Conservation (phyloP, 1,140 invertebrate species). For the Polyergus mexicanus region DNA sequence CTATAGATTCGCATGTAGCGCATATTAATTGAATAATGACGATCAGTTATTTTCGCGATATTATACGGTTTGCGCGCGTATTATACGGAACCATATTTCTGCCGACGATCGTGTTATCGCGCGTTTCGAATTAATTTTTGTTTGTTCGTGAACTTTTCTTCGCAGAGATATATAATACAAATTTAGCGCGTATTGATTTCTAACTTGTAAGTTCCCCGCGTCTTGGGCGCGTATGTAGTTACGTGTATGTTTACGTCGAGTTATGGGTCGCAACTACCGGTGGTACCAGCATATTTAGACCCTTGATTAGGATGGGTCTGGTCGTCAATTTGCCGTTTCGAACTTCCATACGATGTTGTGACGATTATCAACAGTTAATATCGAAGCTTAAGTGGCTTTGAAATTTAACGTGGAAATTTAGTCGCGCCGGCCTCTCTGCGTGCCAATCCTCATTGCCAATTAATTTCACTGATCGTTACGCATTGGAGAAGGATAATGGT, state of each 20-base stretch:
- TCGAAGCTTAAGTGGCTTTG: conserved; percentile 55
- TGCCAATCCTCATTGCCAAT: conserved; percentile 55
- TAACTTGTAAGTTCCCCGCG: conserved; percentile 1
- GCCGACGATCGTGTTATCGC: conserved; percentile 13
- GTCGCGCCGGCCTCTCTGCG: not conserved
- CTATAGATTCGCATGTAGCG: conserved; percentile 1
- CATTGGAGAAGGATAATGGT: not conserved
- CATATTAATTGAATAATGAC: conserved; percentile 58
- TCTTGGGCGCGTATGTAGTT: conserved; percentile 32
- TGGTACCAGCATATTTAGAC: conserved; percentile 74
- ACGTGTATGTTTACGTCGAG: conserved; percentile 41
- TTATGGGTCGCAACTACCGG: conserved; percentile 54
- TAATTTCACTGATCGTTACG: conserved; percentile 43
- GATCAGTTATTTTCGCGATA: conserved; percentile 36
- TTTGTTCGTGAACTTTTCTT: conserved; percentile 8
- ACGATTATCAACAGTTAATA: conserved; percentile 69
- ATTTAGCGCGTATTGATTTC: conserved; percentile 44
- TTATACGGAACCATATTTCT: conserved; percentile 32
- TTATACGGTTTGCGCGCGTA: conserved; percentile 19
- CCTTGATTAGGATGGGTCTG: conserved; percentile 67
- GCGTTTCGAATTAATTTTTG: conserved; percentile 42
- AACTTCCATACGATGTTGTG: conserved; percentile 55
- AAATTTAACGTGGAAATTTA: conserved; percentile 45
- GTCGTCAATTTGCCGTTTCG: conserved; percentile 62
- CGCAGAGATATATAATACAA: not conserved